Evolutionary conservation across 2,888 invertebrate species (phyloP).

Genomic region (Meganola albula): DNA sequence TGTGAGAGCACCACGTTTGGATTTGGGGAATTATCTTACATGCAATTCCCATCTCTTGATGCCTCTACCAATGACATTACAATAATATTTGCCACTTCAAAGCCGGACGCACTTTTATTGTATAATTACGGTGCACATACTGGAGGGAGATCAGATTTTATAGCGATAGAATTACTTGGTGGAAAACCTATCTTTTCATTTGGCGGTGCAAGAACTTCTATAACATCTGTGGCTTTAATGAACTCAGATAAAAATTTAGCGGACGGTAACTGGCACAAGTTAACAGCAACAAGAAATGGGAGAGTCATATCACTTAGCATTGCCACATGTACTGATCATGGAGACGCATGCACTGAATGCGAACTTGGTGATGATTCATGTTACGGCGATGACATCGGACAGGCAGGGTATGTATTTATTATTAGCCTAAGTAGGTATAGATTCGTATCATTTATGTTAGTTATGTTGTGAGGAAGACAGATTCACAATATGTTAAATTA

Average conservation of each 20-base stretch:
- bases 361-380: constrained; percentile 88
- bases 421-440: no score
- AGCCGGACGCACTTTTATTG: constrained; percentile 89
- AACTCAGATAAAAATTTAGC: constrained; percentile 82
- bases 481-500: no score
- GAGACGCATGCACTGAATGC: constrained; percentile 91
- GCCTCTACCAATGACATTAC: constrained; percentile 94
- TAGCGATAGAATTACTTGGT: constrained; percentile 91
- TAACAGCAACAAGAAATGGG: constrained; percentile 94
- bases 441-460: no score
- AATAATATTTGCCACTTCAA: constrained; percentile 93
- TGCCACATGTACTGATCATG: constrained; percentile 89
- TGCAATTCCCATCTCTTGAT: constrained; percentile 91
- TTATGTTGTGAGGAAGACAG: no score
- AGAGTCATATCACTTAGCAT: constrained; percentile 91
- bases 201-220: constrained; percentile 92
- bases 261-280: constrained; percentile 94
- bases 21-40: constrained; percentile 92
- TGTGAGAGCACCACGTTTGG: constrained; percentile 95
- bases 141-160: constrained; percentile 93
- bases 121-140: constrained; percentile 94
- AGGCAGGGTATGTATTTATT: constrained; percentile 86
- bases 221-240: constrained; percentile 86
- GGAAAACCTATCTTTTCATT: constrained; percentile 93
- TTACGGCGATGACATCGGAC: constrained; percentile 91